Evolutionary conservation across 2,797 vertebrate genomes (phyloP), one percentile per base, ranked within the genome.

Genomic region (Etheostoma perlongum): DNA sequence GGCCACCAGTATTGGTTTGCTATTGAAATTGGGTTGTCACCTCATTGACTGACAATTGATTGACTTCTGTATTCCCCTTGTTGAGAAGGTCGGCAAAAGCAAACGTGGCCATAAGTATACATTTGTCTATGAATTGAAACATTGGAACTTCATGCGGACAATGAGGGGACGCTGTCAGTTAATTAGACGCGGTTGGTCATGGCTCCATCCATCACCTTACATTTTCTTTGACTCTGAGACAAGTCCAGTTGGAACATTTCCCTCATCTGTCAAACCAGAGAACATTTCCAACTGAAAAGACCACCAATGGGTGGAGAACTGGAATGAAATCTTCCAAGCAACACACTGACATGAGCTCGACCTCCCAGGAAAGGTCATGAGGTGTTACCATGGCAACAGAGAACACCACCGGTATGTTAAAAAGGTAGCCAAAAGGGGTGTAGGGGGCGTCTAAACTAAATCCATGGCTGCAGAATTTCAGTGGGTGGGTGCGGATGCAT

Each of bases 401-500:
- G 92, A 91, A 85, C 91, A 93, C 86, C 82, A 82, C 65, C 49
- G 40, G 85, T 88, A 86, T 92, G 90, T 90, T 90, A 86, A 93
- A 86, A 90, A 84, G 90, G 78, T 87, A 86, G 81, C 71, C 36
- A 30, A 62, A 46, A 72, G 75, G 71, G 72, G 57, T 30, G 72
- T 1, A 8, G 46, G 65, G 75, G 68, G 71, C 2, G 19, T 70
- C 74, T 78, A 44, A 82, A 74, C 79, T 67, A 75, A 85, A 88
- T 89, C 81, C 69, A 77, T 47, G 82, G 86, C 81, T 81, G 72
- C 65, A 54, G 89, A 90, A 87, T 92, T 76, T 85, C 82, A 89
- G 86, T 74, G 78, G 83, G 74, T 69, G 71, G 81, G 66, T 72
- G 82, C 60, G 30, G 86, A 89, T 75, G 90, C 76, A 13, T 30